Percentiles rank a stretch among this genome's conserved stretches.
These are phyloP conservation scores for Papilio gigon DNA, from an alignment of 2,888 invertebrate species.

Conservation along the genomic window DNA sequence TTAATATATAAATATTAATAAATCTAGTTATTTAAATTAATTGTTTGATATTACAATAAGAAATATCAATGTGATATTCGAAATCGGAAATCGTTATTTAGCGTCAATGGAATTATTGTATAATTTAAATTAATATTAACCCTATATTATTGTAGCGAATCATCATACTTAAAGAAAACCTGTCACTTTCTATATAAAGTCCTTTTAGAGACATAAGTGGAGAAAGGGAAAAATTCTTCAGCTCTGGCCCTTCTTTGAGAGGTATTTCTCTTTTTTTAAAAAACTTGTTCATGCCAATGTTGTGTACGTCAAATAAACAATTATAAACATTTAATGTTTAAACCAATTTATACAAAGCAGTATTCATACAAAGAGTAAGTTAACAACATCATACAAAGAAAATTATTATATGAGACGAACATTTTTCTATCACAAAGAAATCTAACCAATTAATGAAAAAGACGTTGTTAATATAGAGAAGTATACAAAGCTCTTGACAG, in stretches of 20 bases:
- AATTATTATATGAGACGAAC: too few species aligned
- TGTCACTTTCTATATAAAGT: constrained; percentile 34
- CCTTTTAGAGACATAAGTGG: constrained; percentile 22
- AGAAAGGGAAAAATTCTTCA: constrained; percentile 10
- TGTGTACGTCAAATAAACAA: not conserved
- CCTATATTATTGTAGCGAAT: constrained; percentile 12
- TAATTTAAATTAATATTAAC: constrained; percentile 1
- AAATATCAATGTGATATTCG: not conserved
- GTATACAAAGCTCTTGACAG: too few species aligned
- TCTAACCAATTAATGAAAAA: too few species aligned
- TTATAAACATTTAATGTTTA: not conserved
- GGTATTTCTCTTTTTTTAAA: not conserved
- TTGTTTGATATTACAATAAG: not conserved
- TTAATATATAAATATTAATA: too few species aligned
- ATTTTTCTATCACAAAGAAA: too few species aligned
- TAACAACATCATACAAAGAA: too few species aligned
- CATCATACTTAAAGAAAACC: constrained; percentile 23
- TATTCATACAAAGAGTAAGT: too few species aligned
- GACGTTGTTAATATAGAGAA: too few species aligned
- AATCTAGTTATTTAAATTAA: not conserved
- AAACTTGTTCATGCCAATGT: constrained; percentile 17
- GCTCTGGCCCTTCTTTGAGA: not conserved
- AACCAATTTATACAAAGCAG: too few species aligned
- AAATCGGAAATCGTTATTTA: too few species aligned
- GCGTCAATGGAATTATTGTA: not conserved